Evolutionary conservation across 2,797 vertebrate genomes (phyloP), one percentile per base, ranked within the genome.

Genomic region (Acipenser ruthenus): DNA sequence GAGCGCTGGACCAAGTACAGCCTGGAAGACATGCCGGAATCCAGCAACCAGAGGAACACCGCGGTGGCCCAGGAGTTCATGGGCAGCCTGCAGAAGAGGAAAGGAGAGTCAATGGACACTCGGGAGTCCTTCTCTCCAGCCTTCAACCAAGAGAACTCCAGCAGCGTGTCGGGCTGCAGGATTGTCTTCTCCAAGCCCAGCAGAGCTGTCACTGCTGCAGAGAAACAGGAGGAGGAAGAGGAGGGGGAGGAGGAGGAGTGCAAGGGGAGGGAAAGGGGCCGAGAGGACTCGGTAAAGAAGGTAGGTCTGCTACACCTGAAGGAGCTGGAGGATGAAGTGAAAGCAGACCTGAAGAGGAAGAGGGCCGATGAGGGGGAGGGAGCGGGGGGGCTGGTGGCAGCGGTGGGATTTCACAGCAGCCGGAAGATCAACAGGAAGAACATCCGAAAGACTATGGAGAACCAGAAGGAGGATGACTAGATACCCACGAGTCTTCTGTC

Each of bases 1-100:
- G 94, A 96, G 70, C 93, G 93, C 71, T 98, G 95, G 94, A 97
- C 93, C 63, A 89, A 80, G 70, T 98, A 97, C 82, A 94, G 84
- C 66, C 82, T 98, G 60, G 92, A 93, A 15, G 90, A 90, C 0
- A 85, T 92, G 64, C 77, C 87, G 0, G 92, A 94, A 69, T 82
- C 77, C 69, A 92, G 82, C 7, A 90, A 94, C 67, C 80, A 73
- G 64, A 81, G 82, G 68, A 95, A 96, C 69, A 84, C 76, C 61
- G 80, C 73, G 0, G 82, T 84, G 1, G 93, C 94, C 50, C 82
- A 88, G 72, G 81, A 88, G 67, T 95, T 92, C 76, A 82, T 95
- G 59, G 82, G 78, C 49, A 76, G 77, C 49, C 75, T 94, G 74
- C 84, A 84, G 68, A 82, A 86, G 60, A 84, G 75, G 71, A 74